Evolutionary conservation across 2,113 vertebrate genomes (phyloP).

Genomic region (Hydrolagus affinis): DNA sequence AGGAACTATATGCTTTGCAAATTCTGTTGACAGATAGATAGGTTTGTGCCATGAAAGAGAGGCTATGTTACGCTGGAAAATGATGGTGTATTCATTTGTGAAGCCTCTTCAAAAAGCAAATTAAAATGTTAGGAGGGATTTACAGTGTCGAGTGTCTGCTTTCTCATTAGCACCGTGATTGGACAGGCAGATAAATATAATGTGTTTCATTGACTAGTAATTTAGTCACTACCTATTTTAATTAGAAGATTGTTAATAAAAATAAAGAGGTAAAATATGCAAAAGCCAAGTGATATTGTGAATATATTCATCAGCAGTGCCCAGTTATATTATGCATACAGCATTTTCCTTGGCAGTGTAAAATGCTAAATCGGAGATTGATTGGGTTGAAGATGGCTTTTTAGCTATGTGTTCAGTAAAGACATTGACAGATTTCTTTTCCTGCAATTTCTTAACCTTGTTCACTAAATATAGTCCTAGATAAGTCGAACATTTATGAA

Average conservation of each 20-base stretch:
- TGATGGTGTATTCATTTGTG: conserved; percentile 20
- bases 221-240: conserved; percentile 25
- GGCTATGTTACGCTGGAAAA: conserved; percentile 16
- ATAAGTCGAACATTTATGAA: background rate
- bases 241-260: conserved; percentile 13
- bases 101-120: conserved; percentile 20
- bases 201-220: conserved; percentile 21
- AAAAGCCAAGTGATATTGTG: background rate
- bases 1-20: conserved; percentile 67
- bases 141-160: background rate
- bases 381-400: background rate
- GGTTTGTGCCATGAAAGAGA: conserved; percentile 46
- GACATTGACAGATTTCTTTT: background rate
- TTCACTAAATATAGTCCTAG: background rate
- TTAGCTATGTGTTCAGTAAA: background rate
- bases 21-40: conserved; percentile 73
- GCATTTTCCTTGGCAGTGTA: background rate
- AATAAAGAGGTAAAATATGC: background rate
- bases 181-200: conserved; percentile 16
- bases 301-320: background rate
- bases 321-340: background rate
- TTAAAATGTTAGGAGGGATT: background rate
- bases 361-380: background rate
- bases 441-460: background rate
- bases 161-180: conserved; percentile 21